phyloP scores from a whole-genome alignment of 2,888 invertebrate species.

The Philonicus albiceps region DNA sequence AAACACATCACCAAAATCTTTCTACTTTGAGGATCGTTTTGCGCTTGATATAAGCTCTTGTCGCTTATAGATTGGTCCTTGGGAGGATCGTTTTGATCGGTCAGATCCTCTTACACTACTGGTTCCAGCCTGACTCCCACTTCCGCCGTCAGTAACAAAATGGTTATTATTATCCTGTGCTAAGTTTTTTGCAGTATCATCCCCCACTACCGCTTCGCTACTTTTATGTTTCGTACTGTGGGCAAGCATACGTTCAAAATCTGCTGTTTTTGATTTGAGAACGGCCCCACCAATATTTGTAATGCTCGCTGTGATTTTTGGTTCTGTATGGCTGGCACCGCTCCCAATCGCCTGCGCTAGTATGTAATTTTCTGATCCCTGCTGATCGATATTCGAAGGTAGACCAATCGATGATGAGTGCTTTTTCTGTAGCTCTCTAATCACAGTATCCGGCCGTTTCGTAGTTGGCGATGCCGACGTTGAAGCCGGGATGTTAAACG shows the following conservation, averaged over 20 bases:
- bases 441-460: neutral
- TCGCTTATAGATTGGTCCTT: constrained; percentile 74
- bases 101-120: constrained; percentile 57
- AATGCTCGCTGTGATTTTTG: constrained; percentile 67
- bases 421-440: neutral
- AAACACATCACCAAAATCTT: neutral
- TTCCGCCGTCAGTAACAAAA: neutral
- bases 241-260: constrained; percentile 67
- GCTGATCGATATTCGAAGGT: neutral
- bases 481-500: neutral
- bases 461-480: neutral
- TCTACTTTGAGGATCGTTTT: constrained; percentile 49
- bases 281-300: constrained; percentile 73
- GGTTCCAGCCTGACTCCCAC: neutral
- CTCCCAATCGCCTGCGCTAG: neutral
- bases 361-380: neutral
- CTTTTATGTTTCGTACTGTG: constrained; percentile 39
- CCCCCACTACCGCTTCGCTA: neutral
- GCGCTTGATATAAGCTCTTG: constrained; percentile 84
- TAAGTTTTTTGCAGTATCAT: neutral
- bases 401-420: neutral
- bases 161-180: neutral
- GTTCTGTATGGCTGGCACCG: constrained; percentile 53
- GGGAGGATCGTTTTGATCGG: constrained; percentile 50
- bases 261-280: constrained; percentile 72